Evolutionary conservation across 2,113 vertebrate genomes (phyloP).

Genomic region (Atherinomorus stipes): DNA sequence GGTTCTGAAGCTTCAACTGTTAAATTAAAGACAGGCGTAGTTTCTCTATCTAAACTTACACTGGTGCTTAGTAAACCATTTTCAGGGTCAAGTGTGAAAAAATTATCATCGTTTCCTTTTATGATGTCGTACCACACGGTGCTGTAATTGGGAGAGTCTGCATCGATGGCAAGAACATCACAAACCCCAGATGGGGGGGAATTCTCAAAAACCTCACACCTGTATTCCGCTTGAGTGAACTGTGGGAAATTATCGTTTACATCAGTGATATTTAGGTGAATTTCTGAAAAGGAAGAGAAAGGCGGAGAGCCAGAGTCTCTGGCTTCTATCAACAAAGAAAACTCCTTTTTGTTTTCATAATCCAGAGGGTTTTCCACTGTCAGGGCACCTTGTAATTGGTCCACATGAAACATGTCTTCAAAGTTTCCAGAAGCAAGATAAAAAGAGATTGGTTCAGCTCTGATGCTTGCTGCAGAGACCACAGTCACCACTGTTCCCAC

Average conservation of each 20-base stretch:
- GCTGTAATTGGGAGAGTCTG: constrained; percentile 74
- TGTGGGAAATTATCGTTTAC: constrained; percentile 81
- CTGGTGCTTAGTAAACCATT: constrained; percentile 74
- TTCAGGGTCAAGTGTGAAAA: constrained; percentile 77
- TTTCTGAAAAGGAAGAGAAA: constrained; percentile 80
- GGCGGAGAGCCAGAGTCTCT: constrained; percentile 81
- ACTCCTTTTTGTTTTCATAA: constrained; percentile 77
- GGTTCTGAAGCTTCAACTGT: constrained; percentile 76
- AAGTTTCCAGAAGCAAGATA: constrained; percentile 80
- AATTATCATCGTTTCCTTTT: constrained; percentile 58
- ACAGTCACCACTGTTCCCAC: constrained; percentile 68
- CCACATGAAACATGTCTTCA: constrained; percentile 75
- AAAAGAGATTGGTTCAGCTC: constrained; percentile 73
- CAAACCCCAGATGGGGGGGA: constrained; percentile 67
- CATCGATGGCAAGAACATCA: constrained; percentile 77
- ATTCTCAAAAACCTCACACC: constrained; percentile 81
- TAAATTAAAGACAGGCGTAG: constrained; percentile 69
- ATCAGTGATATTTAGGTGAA: constrained; percentile 76
- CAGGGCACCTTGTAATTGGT: constrained; percentile 69
- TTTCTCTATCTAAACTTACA: constrained; percentile 79
- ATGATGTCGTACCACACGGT: constrained; percentile 76
- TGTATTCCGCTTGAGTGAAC: constrained; percentile 78
- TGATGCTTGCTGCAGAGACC: constrained; percentile 63
- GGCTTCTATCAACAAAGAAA: constrained; percentile 79
- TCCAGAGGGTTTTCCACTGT: constrained; percentile 75